phyloP scores from a whole-genome alignment of 2,888 invertebrate species.

The Trissolcus brochymenae region DNA sequence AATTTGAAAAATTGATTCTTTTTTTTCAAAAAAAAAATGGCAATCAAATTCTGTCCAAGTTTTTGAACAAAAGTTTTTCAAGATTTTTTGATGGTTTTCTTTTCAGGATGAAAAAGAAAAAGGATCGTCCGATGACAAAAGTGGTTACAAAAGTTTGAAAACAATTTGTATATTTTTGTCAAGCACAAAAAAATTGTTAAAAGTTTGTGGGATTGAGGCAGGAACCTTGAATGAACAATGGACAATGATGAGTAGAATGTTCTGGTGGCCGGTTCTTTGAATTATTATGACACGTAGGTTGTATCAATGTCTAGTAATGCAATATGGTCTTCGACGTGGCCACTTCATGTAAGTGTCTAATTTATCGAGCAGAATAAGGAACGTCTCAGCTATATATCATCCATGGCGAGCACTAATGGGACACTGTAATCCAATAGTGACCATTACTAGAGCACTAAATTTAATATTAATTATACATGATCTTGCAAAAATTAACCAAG shows the following conservation, averaged over 20 bases:
- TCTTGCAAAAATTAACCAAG: not conserved
- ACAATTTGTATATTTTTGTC: too few species aligned
- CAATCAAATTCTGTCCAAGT: too few species aligned
- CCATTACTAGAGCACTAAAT: slow-evolving; percentile 24
- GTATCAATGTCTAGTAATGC: slow-evolving; percentile 22
- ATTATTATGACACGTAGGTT: not conserved
- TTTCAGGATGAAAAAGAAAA: too few species aligned
- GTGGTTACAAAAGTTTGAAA: too few species aligned
- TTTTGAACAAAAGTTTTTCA: too few species aligned
- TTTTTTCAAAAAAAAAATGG: too few species aligned
- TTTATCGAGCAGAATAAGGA: slow-evolving; percentile 44
- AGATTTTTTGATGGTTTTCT: too few species aligned
- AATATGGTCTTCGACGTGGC: slow-evolving; percentile 30
- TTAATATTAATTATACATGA: slow-evolving; percentile 21
- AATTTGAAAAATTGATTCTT: too few species aligned
- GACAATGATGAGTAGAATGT: not conserved
- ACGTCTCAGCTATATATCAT: slow-evolving; percentile 39
- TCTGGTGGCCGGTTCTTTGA: not conserved
- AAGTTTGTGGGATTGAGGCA: too few species aligned
- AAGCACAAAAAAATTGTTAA: too few species aligned
- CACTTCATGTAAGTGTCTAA: slow-evolving; percentile 43
- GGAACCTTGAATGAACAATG: too few species aligned
- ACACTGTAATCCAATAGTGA: slow-evolving; percentile 33
- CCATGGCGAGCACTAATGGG: slow-evolving; percentile 29
- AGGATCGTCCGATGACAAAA: too few species aligned